These are phyloP conservation scores for Yoshiicerus persimilis DNA, from an alignment of 1,140 invertebrate species.

Conservation along the genomic window DNA sequence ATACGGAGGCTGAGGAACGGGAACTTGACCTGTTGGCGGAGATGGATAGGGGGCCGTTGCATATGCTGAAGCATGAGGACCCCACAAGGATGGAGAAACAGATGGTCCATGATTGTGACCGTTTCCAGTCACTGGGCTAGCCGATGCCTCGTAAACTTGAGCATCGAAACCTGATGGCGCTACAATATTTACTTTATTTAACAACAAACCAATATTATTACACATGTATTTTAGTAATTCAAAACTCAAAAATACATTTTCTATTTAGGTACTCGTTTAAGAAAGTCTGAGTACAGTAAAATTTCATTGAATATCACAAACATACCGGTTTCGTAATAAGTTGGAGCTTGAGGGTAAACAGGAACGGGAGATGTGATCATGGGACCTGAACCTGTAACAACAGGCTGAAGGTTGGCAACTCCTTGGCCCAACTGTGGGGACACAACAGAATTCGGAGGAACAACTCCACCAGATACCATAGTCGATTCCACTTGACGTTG, in stretches of 20 bases:
- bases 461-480: neutral
- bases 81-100: constrained; percentile 46
- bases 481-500: constrained; percentile 57
- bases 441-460: constrained; percentile 17
- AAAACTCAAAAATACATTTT: neutral
- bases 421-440: neutral
- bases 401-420: constrained; percentile 16
- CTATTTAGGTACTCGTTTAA: no score
- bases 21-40: constrained; percentile 43
- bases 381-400: neutral
- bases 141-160: constrained; percentile 43
- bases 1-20: constrained; percentile 51
- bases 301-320: neutral
- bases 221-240: constrained; percentile 5
- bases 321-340: constrained; percentile 45
- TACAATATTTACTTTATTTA: constrained; percentile 9
- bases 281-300: no score
- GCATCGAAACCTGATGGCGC: constrained; percentile 38
- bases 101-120: constrained; percentile 33
- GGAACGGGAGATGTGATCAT: constrained; percentile 37
- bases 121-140: constrained; percentile 36
- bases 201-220: neutral
- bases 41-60: constrained; percentile 43
- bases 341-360: constrained; percentile 25
- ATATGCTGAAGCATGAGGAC: constrained; percentile 43